These are phyloP conservation scores for Myotis pilosus DNA, from an alignment of 2,797 vertebrate species.

Conservation along the genomic window DNA sequence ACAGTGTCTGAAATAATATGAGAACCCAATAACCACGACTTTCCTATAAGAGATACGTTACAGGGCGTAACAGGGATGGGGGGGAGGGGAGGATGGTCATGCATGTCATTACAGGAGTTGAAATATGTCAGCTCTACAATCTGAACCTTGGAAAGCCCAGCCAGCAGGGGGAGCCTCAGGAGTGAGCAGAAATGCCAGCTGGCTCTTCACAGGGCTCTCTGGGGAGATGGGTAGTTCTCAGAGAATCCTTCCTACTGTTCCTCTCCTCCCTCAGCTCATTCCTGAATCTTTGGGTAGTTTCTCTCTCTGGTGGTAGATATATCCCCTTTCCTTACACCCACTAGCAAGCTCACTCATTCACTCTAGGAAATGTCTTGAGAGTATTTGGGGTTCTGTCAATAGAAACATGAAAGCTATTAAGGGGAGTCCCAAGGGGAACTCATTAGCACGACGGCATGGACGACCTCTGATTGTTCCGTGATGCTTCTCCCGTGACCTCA, in stretches of 20 bases:
- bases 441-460: neutral
- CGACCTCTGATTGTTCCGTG: neutral
- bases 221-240: neutral
- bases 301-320: neutral
- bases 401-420: neutral
- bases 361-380: constrained; percentile 9
- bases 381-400: neutral
- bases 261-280: neutral
- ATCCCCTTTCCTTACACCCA: neutral
- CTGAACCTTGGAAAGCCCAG: neutral
- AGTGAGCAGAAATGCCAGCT: neutral
- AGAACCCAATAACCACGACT: neutral
- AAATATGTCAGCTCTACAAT: neutral
- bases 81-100: neutral
- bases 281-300: neutral
- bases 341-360: neutral
- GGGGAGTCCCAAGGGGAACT: neutral
- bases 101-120: neutral
- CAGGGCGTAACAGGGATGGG: neutral
- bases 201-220: neutral
- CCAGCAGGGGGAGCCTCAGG: neutral
- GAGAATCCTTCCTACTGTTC: neutral
- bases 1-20: neutral
- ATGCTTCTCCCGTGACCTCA: neutral
- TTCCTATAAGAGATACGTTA: neutral